These are phyloP conservation scores for Mus spicilegus DNA, from an alignment of 2,113 vertebrate genomes.

Conservation along the genomic window DNA sequence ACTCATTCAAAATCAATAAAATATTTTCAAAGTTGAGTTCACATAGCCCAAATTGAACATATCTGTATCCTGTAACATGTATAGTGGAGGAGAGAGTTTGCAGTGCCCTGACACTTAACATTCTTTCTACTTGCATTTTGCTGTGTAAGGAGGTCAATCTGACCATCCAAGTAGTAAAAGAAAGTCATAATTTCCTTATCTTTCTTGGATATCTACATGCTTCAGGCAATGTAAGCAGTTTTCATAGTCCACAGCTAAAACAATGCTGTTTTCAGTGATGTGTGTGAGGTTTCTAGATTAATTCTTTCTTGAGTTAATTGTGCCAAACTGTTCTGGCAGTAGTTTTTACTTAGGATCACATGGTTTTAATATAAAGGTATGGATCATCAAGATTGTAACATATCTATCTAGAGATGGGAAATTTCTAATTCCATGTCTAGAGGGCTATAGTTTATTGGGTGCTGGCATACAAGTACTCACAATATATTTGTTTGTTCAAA, in stretches of 20 bases:
- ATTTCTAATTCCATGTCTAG: background rate
- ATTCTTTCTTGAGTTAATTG: conserved; percentile 70
- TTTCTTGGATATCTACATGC: conserved; percentile 51
- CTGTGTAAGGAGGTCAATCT: background rate
- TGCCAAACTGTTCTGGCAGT: conserved; percentile 35
- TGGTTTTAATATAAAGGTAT: background rate
- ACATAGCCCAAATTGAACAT: background rate
- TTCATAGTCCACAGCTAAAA: conserved; percentile 44
- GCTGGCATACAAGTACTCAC: background rate
- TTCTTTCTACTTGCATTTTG: background rate
- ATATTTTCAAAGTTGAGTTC: background rate
- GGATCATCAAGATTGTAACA: background rate
- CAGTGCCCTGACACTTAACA: background rate
- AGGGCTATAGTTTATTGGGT: background rate
- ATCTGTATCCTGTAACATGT: background rate
- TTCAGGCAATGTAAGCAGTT: conserved; percentile 38
- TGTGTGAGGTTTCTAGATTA: conserved; percentile 31
- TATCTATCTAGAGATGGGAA: background rate
- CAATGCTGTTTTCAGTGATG: conserved; percentile 57
- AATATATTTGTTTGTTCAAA: background rate
- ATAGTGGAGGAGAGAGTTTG: background rate
- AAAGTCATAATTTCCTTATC: conserved; percentile 45
- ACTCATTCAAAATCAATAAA: conserved; percentile 23
- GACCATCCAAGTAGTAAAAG: conserved; percentile 28
- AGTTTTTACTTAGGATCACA: background rate